Base-by-base conservation (phyloP, 2,797 vertebrate species). In the Gallinago stenura region DNA sequence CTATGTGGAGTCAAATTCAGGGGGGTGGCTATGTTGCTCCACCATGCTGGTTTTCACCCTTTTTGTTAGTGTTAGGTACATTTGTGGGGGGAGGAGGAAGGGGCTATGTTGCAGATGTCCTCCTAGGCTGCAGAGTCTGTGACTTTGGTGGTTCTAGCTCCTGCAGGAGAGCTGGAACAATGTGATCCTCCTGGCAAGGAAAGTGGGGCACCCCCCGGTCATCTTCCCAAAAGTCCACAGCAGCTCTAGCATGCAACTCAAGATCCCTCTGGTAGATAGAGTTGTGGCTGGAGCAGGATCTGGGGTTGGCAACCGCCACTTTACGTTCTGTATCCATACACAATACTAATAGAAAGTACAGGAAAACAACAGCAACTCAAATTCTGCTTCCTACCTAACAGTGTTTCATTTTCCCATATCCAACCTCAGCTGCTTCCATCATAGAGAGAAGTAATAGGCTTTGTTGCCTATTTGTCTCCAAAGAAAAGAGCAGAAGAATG, bases 401-500 rank as follows among this genome's bases (percentile, higher is more conserved):
- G 58, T 7, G 1, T 66, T 96, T 86, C 6, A 22, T 92, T 94
- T 95, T 91, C 70, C 66, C 5, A 2, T 73, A n/a, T 80, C 45
- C 62, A 79, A 12, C 19, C 28, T 88, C 86, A 80, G 58, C 78
- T 71, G 28, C 41, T 87, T 86, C 79, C 6, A 1, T 62, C 69
- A 72, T 0, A 56, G 54, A 87, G 24, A 72, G 19, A 45, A 79
- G 33, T 48, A 89, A 26, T 41, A 87, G 12, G 14, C 58, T 89
- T 84, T 84, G 39, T 79, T 88, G 39, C 46, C 22, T 60, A 11
- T 79, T 82, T 82, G 26, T 70, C 30, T 58, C 73, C 62, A 76
- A 80, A 85, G 39, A 77, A 84, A 91, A 72, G 21, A 48, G 15
- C 13, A 79, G 65, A 91, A 78, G 51, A 90, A 79, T 57, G 41